Conservation (phyloP, 2,888 invertebrate genomes). For the Leucozona laternaria region DNA sequence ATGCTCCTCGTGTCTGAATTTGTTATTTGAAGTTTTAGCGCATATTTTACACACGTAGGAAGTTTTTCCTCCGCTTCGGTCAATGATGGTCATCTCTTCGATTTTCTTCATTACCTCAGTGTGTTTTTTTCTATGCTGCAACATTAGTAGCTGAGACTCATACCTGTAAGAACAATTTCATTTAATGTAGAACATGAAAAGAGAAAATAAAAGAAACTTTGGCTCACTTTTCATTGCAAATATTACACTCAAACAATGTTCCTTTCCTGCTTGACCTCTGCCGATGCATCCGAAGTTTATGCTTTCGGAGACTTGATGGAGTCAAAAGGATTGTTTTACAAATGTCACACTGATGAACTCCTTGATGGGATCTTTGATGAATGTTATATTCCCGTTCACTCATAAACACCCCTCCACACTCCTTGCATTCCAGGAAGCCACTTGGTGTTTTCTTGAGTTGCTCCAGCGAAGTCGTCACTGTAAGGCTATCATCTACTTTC, state of each 20-base stretch:
- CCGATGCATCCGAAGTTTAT: conserved; percentile 48
- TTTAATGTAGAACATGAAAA: background rate
- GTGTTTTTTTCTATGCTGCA: conserved; percentile 68
- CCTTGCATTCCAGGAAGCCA: conserved; percentile 63
- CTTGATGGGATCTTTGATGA: conserved; percentile 60
- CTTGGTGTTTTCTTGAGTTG: conserved; percentile 54
- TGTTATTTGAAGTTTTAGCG: conserved; percentile 65
- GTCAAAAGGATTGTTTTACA: conserved; percentile 48
- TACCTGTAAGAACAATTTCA: conserved; percentile 43
- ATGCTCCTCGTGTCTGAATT: conserved; percentile 69
- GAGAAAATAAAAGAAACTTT: background rate
- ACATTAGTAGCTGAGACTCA: conserved; percentile 54
- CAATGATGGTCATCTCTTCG: conserved; percentile 69
- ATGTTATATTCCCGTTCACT: conserved; percentile 48
- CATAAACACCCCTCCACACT: conserved; percentile 59
- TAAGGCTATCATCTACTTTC: conserved; percentile 55
- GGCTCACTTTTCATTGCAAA: conserved; percentile 69
- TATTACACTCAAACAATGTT: conserved; percentile 59
- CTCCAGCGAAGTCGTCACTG: conserved; percentile 55
- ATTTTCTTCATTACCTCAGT: conserved; percentile 70
- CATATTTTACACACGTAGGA: conserved; percentile 71
- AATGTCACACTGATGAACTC: conserved; percentile 51
- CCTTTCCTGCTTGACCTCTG: conserved; percentile 15
- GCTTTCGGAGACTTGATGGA: conserved; percentile 49
- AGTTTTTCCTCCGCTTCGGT: conserved; percentile 47